Evolutionary conservation across 2,888 invertebrate genomes (phyloP).

Genomic region (Eudiplozoon nipponicum): DNA sequence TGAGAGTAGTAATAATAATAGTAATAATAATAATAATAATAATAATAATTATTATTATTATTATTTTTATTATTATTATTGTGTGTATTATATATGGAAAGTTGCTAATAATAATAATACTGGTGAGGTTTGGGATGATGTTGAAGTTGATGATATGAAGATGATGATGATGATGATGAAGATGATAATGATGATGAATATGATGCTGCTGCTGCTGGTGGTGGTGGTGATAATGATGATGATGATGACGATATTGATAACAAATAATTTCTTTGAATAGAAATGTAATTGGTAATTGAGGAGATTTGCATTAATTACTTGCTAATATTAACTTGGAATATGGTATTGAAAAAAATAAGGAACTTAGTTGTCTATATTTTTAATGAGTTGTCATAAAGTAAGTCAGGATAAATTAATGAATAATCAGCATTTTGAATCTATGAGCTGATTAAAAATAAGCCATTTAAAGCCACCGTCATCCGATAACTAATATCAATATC

Average conservation of each 20-base stretch:
- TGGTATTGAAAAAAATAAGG: too few relatives aligned
- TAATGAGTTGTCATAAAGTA: too few relatives aligned
- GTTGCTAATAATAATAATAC: not conserved
- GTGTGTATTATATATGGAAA: not conserved
- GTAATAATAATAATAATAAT: not conserved
- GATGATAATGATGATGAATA: slow-evolving; percentile 14
- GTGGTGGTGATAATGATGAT: slow-evolving; percentile 15
- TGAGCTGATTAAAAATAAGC: too few relatives aligned
- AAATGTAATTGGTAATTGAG: too few relatives aligned
- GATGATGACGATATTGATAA: slow-evolving; percentile 12
- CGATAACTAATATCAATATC: too few relatives aligned
- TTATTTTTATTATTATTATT: not conserved
- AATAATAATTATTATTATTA: not conserved
- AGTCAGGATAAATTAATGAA: too few relatives aligned
- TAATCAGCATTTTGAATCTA: too few relatives aligned
- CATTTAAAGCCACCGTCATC: too few relatives aligned
- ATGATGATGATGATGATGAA: not conserved
- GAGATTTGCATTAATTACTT: too few relatives aligned
- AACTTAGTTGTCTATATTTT: too few relatives aligned
- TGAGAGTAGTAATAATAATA: not conserved
- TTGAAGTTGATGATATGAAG: slow-evolving; percentile 7
- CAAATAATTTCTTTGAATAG: too few relatives aligned
- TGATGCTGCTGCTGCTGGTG: slow-evolving; percentile 13
- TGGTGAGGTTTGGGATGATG: slow-evolving; percentile 6
- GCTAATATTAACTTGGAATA: too few relatives aligned